Evolutionary conservation across 2,113 vertebrate species (phyloP).

Genomic region (Furnarius figulus): DNA sequence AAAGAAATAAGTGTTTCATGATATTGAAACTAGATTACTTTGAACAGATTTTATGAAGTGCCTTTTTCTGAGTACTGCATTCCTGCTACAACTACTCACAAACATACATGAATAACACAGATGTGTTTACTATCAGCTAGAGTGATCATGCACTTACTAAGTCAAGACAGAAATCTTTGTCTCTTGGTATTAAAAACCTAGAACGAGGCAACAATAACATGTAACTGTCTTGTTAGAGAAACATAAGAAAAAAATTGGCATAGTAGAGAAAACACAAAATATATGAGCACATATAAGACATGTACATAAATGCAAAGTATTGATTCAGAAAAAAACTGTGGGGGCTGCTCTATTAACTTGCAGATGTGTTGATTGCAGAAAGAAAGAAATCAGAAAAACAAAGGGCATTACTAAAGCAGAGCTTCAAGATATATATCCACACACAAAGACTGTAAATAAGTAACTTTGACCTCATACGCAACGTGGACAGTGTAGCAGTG

Average conservation of each 20-base stretch:
- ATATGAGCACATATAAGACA: neutral
- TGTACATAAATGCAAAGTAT: neutral
- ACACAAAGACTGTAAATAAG: neutral
- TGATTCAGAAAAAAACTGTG: neutral
- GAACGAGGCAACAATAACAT: neutral
- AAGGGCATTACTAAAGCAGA: neutral
- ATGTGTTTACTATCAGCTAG: neutral
- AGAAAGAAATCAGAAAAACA: neutral
- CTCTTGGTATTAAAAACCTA: neutral
- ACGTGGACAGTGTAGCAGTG: neutral
- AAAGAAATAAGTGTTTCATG: neutral
- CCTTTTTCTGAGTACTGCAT: neutral
- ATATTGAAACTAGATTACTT: neutral
- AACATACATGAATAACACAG: neutral
- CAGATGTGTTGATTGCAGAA: neutral
- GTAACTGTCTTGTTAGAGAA: neutral
- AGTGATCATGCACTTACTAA: neutral
- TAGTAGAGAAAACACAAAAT: neutral
- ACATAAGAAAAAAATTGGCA: neutral
- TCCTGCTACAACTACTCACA: neutral
- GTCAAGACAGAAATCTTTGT: neutral
- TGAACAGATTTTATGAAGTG: neutral
- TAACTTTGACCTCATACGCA: neutral
- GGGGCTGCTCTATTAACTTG: neutral
- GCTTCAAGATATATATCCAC: neutral